Percentiles rank a stretch among this genome's conserved stretches.
These are phyloP conservation scores for Nerophis lumbriciformis DNA, from an alignment of 2,113 vertebrate species.

Conservation along the genomic window DNA sequence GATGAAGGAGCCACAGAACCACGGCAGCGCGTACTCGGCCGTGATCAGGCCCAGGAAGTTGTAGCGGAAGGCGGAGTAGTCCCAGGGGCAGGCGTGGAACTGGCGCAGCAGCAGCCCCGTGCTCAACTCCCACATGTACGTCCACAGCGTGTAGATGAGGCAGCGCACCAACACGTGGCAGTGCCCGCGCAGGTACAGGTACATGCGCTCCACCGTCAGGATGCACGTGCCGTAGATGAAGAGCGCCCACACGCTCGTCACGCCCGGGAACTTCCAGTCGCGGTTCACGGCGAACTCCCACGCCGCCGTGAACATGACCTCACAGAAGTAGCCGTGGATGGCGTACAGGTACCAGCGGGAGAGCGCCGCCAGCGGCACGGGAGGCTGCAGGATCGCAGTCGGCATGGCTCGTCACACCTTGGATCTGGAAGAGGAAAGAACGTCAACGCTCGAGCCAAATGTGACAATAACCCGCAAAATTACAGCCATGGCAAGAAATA, in stretches of 20 bases:
- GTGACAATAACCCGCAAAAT: too few species aligned
- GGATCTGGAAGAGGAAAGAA: conserved; percentile 35
- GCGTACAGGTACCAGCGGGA: conserved; percentile 98
- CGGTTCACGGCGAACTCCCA: conserved; percentile 95
- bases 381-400: conserved; percentile 65
- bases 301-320: conserved; percentile 98
- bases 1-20: conserved; percentile 94
- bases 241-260: conserved; percentile 96
- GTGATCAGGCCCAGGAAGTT: conserved; percentile 98
- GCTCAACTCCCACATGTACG: conserved; percentile 94
- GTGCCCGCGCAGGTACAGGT: conserved; percentile 80
- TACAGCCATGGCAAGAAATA: too few species aligned
- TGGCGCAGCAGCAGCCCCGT: conserved; percentile 90
- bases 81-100: conserved; percentile 96
- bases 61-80: conserved; percentile 95
- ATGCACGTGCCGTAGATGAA: conserved; percentile 99
- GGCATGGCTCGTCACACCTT: conserved; percentile 28
- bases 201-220: conserved; percentile 95
- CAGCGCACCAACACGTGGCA: conserved; percentile 87
- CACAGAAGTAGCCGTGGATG: conserved; percentile 97
- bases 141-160: conserved; percentile 94
- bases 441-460: neutral
- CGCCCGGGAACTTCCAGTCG: conserved; percentile 97
- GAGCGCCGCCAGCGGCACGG: conserved; percentile 86
- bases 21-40: conserved; percentile 92